Evolutionary conservation across 2,888 invertebrate species (phyloP).

Genomic region (Drosophila imparisetae): DNA sequence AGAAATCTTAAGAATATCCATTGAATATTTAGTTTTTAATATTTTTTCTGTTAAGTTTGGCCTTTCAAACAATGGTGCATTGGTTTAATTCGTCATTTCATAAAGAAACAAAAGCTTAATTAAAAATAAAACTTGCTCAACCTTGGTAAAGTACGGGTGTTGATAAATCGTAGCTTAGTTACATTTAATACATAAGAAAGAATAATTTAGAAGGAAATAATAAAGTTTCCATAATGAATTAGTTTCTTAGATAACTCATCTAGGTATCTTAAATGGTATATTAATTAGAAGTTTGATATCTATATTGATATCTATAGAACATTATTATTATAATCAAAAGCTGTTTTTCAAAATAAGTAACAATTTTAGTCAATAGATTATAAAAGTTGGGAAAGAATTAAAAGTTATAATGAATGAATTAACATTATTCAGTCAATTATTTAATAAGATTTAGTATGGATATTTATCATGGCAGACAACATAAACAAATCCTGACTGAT

Average conservation of each 20-base stretch:
- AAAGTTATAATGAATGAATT: not conserved
- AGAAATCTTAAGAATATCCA: not conserved
- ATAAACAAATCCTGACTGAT: slow-evolving; percentile 43
- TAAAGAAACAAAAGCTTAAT: not conserved
- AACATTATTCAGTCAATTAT: not conserved
- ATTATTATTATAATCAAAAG: no score
- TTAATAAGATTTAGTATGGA: slow-evolving; percentile 4
- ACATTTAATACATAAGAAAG: not conserved
- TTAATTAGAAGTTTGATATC: not conserved
- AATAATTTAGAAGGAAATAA: not conserved
- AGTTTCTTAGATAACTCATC: not conserved
- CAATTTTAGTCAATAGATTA: not conserved
- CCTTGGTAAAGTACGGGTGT: not conserved
- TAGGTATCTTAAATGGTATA: not conserved
- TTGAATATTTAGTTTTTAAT: not conserved
- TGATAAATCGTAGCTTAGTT: not conserved
- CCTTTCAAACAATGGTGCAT: not conserved
- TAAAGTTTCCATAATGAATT: not conserved
- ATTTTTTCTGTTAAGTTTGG: not conserved
- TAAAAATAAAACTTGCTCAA: not conserved
- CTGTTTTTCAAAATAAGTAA: not conserved
- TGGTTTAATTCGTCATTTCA: not conserved
- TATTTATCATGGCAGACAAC: slow-evolving; percentile 11
- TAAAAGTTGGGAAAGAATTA: not conserved
- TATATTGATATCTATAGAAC: not conserved